phyloP scores from a whole-genome alignment of 2,888 invertebrate species.

The Nemoura dubitans region DNA sequence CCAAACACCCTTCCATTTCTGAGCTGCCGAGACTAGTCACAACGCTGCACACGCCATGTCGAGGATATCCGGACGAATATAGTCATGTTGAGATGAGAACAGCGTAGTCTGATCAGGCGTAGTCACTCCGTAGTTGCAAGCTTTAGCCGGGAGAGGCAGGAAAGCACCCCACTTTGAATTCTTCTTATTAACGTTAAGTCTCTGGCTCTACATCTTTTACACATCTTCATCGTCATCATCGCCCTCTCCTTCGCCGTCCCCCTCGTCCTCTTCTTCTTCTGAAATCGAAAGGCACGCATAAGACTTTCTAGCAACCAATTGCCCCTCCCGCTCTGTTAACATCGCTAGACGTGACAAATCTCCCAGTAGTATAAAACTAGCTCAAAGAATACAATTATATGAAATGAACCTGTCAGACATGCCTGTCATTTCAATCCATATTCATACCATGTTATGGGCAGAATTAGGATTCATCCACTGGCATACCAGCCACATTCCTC shows the following conservation, averaged over 20 bases:
- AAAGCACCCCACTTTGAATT: conserved; percentile 47
- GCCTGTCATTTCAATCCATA: too few relatives aligned
- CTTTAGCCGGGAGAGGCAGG: conserved; percentile 48
- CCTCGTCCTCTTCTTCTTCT: conserved; percentile 57
- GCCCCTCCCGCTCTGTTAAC: neutral
- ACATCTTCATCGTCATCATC: conserved; percentile 58
- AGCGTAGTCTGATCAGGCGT: neutral
- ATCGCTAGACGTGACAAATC: too few relatives aligned
- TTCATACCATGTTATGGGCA: too few relatives aligned
- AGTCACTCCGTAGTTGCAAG: conserved; percentile 48
- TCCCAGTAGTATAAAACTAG: too few relatives aligned
- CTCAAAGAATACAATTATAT: too few relatives aligned
- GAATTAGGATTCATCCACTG: too few relatives aligned
- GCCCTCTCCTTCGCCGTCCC: conserved; percentile 56
- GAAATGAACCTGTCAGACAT: too few relatives aligned
- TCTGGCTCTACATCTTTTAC: conserved; percentile 53
- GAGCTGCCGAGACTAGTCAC: neutral
- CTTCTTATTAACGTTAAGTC: conserved; percentile 45
- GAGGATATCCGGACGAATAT: neutral
- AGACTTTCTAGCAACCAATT: conserved; percentile 2
- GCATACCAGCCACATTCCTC: too few relatives aligned
- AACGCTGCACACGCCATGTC: conserved; percentile 32
- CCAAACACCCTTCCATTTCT: neutral
- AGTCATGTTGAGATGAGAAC: neutral
- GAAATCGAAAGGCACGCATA: conserved; percentile 46